Evolutionary conservation across 30 jellyfish, hydroid and myxozoan species (phyloP), one percentile per base, ranked within the genome.

Genomic region (Haliclystus octoradiatus): DNA sequence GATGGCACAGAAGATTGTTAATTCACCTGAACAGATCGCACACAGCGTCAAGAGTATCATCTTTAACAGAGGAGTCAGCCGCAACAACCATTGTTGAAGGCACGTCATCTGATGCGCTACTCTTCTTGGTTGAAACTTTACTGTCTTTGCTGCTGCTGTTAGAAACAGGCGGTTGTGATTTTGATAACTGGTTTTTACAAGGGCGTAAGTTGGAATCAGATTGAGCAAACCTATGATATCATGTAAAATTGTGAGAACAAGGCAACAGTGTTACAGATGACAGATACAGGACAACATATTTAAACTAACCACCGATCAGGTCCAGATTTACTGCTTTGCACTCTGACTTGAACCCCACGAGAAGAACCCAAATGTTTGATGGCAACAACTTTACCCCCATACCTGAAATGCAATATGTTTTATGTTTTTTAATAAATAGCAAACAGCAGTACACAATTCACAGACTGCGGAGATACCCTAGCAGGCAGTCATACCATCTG

Each of bases 41-140:
- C 31, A 81, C 82, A 5, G 80, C 87, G 65, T 81, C 82, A 12
- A 81, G 82, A 5, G 72, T 60, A 28, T 81, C 94, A 13, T 75
- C 72, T 73, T 19, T 62, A 31, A 26, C 63, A 9, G 57, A 40
- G 14, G 57, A 40, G 57, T 40, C 57, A 9, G 57, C 57, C 19
- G 57, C 57, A 9, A 40, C 57, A 19, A 40, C 14, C 9, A 19
- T 40, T 19, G 57, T 19, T 40, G 57, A 19, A 9, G 19, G 14
- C 9, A 9, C 57, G 57, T 40, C 57, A 40, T 40, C 57, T 40
- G n/a, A n/a, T n/a, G n/a, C n/a, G n/a, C n/a, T n/a, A n/a, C n/a
- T n/a, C n/a, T n/a, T n/a, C n/a, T n/a, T n/a, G n/a, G n/a, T n/a
- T n/a, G n/a, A n/a, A n/a, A n/a, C n/a, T n/a, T n/a, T n/a, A n/a